These are phyloP conservation scores for Troides oblongomaculatus DNA, from an alignment of 2,888 invertebrate species.

Conservation along the genomic window DNA sequence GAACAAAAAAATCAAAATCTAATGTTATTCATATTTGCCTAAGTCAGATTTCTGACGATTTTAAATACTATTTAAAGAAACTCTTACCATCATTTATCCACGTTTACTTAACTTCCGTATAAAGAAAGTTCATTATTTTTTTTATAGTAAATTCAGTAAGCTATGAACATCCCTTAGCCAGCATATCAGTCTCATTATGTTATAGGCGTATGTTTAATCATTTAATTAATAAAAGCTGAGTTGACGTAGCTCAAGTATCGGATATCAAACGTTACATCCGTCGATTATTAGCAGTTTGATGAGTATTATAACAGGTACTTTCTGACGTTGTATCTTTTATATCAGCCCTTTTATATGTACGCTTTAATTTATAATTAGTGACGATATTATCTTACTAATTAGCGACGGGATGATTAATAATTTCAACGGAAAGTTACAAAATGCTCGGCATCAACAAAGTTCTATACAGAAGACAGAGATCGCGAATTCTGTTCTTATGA, in stretches of 20 bases:
- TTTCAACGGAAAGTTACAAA: not conserved
- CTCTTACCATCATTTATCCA: too few relatives aligned
- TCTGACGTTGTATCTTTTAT: not conserved
- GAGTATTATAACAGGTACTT: not conserved
- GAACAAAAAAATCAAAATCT: too few relatives aligned
- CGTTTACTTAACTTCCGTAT: not conserved
- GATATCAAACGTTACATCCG: constrained; percentile 20
- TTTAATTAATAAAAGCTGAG: constrained; percentile 29
- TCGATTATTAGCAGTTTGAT: constrained; percentile 11
- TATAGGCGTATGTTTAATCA: constrained; percentile 31
- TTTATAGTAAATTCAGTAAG: not conserved
- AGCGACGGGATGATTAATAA: not conserved
- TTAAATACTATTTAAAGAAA: too few relatives aligned
- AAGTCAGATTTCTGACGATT: too few relatives aligned
- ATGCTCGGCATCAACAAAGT: not conserved
- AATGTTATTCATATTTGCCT: too few relatives aligned
- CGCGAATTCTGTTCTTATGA: not conserved
- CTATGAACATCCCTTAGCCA: constrained; percentile 21
- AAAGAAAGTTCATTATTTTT: not conserved
- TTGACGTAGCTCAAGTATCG: constrained; percentile 20
- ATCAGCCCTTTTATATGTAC: constrained; percentile 1
- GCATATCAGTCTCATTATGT: constrained; percentile 30
- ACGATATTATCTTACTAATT: constrained; percentile 3
- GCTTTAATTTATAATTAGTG: not conserved
- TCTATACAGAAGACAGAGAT: not conserved